Evolutionary conservation across 2,797 vertebrate species (phyloP), one percentile per base, ranked within the genome.

Genomic region (Characodon lateralis): DNA sequence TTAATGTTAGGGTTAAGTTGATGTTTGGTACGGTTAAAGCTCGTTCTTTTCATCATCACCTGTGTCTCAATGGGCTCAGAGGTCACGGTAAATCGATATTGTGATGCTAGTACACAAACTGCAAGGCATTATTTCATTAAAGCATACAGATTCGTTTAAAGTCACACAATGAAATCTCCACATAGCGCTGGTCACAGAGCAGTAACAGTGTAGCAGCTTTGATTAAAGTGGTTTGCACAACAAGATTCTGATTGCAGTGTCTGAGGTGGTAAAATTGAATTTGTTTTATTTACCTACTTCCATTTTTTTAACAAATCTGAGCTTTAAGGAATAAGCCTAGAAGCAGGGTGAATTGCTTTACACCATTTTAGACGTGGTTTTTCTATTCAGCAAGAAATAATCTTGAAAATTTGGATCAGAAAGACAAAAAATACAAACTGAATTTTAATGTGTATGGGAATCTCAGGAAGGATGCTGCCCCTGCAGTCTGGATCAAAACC

Each of bases 231-330:
- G 26, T 48, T 35, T 41, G 24, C 51, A 73, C 59, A 39, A 73
- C 61, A 48, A 20, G 71, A 31, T 48, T 72, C 61, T 78, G 71
- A 78, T 73, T 78, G 61, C 51, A 73, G 20, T 24, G 77, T 26
- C 77, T 68, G 61, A 58, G 7, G 39, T 9, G 28, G 13, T 6
- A 6, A 41, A 53, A 66, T 35, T 28, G 13, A 65, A 56, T 77
- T 74, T 7, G 0, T 48, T 80, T 78, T 8, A 76, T 73, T 76
- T 72, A 22, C 5, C n/a, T 75, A 55, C 58, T 73, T 71, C 41
- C 70, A 48, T 73, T 55, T 56, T 56, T 59, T 26, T 28, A 59
- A n/a, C 53, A n/a, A 5, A 35, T 73, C 46, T 76, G 70, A 82
- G 72, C 77, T 81, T 55, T 31, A 16, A 28, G 31, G 26, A 26